phyloP scores from a whole-genome alignment of 64 coral and sea anemone genomes.

The Platygyra sinensis region DNA sequence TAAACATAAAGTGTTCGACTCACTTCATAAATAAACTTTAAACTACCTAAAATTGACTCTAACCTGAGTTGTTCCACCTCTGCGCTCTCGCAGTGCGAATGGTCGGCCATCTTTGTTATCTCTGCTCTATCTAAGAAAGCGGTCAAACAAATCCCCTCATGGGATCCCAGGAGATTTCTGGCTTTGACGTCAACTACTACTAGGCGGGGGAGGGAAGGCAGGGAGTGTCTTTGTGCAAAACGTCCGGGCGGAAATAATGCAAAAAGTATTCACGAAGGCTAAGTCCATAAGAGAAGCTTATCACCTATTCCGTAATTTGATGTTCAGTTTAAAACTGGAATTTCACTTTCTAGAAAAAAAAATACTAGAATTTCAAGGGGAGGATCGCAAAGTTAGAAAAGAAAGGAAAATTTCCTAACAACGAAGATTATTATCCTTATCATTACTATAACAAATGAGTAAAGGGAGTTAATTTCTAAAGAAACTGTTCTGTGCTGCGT shows the following conservation, averaged over 20 bases:
- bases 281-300: no score
- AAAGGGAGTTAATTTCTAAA: no score
- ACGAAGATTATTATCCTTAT: no score
- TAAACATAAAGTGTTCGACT: background rate
- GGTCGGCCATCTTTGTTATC: slow-evolving; percentile 38
- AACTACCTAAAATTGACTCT: background rate
- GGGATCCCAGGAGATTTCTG: background rate
- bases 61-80: slow-evolving; percentile 32
- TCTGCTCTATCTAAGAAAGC: background rate
- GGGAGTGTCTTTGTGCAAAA: background rate
- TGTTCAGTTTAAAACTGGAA: no score
- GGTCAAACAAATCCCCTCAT: background rate
- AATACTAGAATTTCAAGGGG: no score
- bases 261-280: background rate
- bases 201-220: background rate
- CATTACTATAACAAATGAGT: no score
- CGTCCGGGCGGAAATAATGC: no score
- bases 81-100: background rate
- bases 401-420: no score
- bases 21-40: background rate
- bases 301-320: no score
- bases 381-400: no score
- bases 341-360: no score
- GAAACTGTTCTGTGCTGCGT: no score
- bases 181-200: background rate